These are phyloP conservation scores for Bovichtus diacanthus DNA, from an alignment of 2,797 vertebrate species.

Conservation along the genomic window DNA sequence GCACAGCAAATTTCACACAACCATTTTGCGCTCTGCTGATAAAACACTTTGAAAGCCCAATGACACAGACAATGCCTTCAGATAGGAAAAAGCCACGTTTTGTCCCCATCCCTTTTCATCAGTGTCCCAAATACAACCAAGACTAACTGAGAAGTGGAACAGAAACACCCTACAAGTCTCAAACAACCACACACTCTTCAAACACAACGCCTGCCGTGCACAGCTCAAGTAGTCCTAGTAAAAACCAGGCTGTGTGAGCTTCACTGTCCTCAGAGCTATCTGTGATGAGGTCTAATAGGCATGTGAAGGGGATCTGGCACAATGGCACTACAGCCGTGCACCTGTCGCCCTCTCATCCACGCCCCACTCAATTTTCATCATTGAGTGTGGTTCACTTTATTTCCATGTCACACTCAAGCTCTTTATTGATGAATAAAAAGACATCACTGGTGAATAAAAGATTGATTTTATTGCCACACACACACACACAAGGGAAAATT, in stretches of 20 bases:
- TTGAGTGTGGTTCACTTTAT: slow-evolving; percentile 67
- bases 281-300: slow-evolving; percentile 57
- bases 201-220: slow-evolving; percentile 26
- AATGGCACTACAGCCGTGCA: slow-evolving; percentile 62
- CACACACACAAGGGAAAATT: slow-evolving; percentile 67
- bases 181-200: slow-evolving; percentile 36
- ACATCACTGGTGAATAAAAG: slow-evolving; percentile 60
- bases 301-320: slow-evolving; percentile 51
- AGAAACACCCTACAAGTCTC: slow-evolving; percentile 53
- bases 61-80: slow-evolving; percentile 79
- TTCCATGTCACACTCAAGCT: slow-evolving; percentile 65
- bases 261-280: slow-evolving; percentile 33
- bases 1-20: slow-evolving; percentile 80
- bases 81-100: slow-evolving; percentile 69
- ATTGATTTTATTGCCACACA: slow-evolving; percentile 71
- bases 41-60: slow-evolving; percentile 80
- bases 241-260: slow-evolving; percentile 29
- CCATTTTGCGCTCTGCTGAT: slow-evolving; percentile 79
- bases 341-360: slow-evolving; percentile 60
- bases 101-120: slow-evolving; percentile 74
- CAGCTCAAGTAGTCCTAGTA: slow-evolving; percentile 11
- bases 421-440: slow-evolving; percentile 75
- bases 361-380: slow-evolving; percentile 54
- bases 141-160: slow-evolving; percentile 45
- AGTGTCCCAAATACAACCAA: slow-evolving; percentile 71